Evolutionary conservation across 2,888 invertebrate species (phyloP).

Genomic region (Rhagonycha fulva): DNA sequence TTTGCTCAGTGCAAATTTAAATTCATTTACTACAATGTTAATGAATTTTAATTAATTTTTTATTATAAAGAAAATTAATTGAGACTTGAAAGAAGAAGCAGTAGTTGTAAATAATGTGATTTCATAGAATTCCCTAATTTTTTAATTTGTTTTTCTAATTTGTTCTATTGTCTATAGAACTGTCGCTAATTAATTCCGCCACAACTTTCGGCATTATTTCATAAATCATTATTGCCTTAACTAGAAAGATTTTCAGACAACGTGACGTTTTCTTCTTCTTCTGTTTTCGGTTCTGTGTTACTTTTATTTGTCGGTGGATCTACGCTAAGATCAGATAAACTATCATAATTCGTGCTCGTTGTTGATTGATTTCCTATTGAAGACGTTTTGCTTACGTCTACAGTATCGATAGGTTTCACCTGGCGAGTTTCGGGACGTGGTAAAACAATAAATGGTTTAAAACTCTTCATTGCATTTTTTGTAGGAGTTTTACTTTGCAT

Average conservation of each 20-base stretch:
- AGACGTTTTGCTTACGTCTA: background rate
- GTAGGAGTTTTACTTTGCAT: too few relatives aligned
- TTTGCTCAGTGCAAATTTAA: too few relatives aligned
- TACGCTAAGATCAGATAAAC: conserved; percentile 29
- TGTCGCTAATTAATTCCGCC: background rate
- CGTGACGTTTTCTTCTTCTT: background rate
- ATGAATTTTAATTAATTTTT: too few relatives aligned
- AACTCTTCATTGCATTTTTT: background rate
- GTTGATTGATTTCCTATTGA: background rate
- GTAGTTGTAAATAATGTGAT: too few relatives aligned
- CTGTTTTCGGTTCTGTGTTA: background rate
- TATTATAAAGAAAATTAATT: too few relatives aligned
- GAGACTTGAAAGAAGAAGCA: too few relatives aligned
- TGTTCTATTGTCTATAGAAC: background rate
- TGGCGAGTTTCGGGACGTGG: background rate
- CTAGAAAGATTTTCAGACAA: background rate
- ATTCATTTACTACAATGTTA: too few relatives aligned
- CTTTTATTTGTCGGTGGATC: background rate
- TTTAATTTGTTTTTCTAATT: too few relatives aligned
- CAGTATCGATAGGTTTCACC: background rate
- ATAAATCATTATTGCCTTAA: background rate
- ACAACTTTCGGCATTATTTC: background rate
- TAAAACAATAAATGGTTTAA: background rate
- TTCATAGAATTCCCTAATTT: conserved; percentile 57
- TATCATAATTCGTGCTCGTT: conserved; percentile 6